Base-by-base conservation (phyloP, 1,140 invertebrate genomes). In the Amyelois transitella region DNA sequence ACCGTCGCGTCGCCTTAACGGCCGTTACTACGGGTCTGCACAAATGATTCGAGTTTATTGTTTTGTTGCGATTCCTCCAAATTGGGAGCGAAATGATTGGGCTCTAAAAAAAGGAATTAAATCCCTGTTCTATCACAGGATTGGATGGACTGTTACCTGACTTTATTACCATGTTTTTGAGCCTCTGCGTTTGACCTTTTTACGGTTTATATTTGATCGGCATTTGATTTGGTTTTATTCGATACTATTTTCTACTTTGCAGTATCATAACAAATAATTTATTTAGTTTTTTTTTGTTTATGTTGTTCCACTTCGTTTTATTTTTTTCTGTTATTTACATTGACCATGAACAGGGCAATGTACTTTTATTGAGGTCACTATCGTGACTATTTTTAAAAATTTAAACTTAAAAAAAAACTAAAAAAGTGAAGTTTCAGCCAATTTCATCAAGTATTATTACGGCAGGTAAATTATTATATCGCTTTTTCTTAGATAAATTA, bases 41-140 rank as follows among this genome's bases (percentile, higher is more conserved):
- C 61, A 65, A 61, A 65, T 65, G 54, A 64, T 58, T 51, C 56
- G 44, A 54, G 57, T 65, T 65, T 61, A 64, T 59, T 59, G 55
- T 47, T 51, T 45, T 45, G 51, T 59, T 59, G 48, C 20, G 43
- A 54, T 18, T 54, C 43, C 24, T 44, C 52, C 25, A 54, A 48
- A 54, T 54, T 54, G 52, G n/a, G 17, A 22, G 22, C 43, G 43
- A 47, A 47, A 47, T 54, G 52, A 54, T 54, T 54, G 43, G 52
- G 22, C 12, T n/a, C 8, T 53, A 53, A 48, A 45, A 53, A 47
- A 54, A 38, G 8, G 32, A 38, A 32, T 48, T 54, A 21, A 54
- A 54, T 48, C 52, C 52, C 22, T 17, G 67, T 58, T n/a, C 32
- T 38, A 38, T 38, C 32, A 4, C 12, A n/a, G 32, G 32, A 38